Evolutionary conservation across 2,113 vertebrate species (phyloP), one percentile per base, ranked within the genome.

Genomic region (Melospiza georgiana): DNA sequence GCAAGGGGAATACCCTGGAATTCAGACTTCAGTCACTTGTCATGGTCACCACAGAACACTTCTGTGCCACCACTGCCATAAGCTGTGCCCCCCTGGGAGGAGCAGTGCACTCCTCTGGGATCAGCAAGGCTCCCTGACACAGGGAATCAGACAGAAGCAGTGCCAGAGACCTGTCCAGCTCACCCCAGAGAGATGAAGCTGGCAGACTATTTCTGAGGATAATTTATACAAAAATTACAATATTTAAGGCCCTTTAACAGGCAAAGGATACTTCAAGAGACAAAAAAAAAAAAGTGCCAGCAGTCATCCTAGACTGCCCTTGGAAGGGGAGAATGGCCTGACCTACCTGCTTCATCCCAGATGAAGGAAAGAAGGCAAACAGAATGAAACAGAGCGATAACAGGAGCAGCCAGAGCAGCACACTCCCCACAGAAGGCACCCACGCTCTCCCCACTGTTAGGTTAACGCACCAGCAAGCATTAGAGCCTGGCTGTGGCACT

Each of bases 361-460:
- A 39, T 3, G 27, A 48, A 49, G 22, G 5, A 27, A 37, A 30
- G 27, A 44, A n/a, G 37, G 27, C 44, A 49, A 90, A 22, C 7
- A 44, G 63, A 63, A 44, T 3, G 58, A 78, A 89, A 71, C 0
- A 48, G 33, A 72, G 28, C 49, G n/a, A 15, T 8, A 19, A 61
- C 3, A 15, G 0, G 0, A 52, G 13, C 30, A 78, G 72, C 31
- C 75, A 30, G 75, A 48, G 35, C 54, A 83, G 91, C 84, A 58
- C 20, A 8, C 24, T 67, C 48, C 80, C 12, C 54, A 49, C 0
- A 2, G 54, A 49, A 61, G 1, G 0, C 46, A 8, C 4, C 5
- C 8, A 11, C 18, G 2, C 12, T 6, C 28, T 19, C 7, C 33
- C 37, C 31, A 2, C 49, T 15, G 25, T 51, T 51, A 24, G 12